These are phyloP conservation scores for Diplolepis rosae DNA, from an alignment of 2,888 invertebrate genomes.

Conservation along the genomic window DNA sequence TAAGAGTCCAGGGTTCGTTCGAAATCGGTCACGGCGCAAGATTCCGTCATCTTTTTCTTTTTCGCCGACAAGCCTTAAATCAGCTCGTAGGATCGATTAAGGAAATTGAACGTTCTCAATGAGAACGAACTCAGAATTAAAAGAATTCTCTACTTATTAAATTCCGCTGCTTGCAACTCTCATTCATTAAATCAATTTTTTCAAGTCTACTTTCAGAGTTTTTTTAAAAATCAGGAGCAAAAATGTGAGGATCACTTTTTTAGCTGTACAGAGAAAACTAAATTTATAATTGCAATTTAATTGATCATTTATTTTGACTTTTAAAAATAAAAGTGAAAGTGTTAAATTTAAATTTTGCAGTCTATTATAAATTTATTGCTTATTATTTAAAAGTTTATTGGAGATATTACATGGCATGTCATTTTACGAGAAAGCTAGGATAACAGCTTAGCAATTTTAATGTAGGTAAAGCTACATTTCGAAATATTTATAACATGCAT, in stretches of 20 bases:
- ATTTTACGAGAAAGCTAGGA: conserved; percentile 21
- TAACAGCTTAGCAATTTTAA: neutral
- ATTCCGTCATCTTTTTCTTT: conserved; percentile 46
- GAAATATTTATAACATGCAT: conserved; percentile 15
- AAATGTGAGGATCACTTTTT: too few relatives aligned
- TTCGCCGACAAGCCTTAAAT: conserved; percentile 3
- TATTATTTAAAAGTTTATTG: neutral
- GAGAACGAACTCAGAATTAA: conserved; percentile 9
- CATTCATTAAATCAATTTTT: conserved; percentile 19
- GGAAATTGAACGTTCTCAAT: conserved; percentile 18
- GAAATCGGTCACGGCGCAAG: conserved; percentile 59
- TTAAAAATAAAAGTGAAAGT: neutral
- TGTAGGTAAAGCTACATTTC: neutral
- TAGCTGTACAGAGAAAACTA: too few relatives aligned
- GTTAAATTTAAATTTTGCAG: neutral
- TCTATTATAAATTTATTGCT: neutral
- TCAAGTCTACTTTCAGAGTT: neutral
- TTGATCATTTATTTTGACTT: neutral
- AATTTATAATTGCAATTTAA: too few relatives aligned
- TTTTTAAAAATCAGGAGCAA: too few relatives aligned
- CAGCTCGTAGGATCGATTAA: conserved; percentile 29
- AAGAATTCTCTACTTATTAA: conserved; percentile 14
- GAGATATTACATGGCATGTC: neutral
- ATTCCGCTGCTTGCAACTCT: conserved; percentile 11
- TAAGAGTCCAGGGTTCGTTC: conserved; percentile 41